Percentiles rank a stretch among this genome's conserved stretches.
phyloP scores from a whole-genome alignment of 2,113 vertebrate species.

The Leucoraja erinaceus region DNA sequence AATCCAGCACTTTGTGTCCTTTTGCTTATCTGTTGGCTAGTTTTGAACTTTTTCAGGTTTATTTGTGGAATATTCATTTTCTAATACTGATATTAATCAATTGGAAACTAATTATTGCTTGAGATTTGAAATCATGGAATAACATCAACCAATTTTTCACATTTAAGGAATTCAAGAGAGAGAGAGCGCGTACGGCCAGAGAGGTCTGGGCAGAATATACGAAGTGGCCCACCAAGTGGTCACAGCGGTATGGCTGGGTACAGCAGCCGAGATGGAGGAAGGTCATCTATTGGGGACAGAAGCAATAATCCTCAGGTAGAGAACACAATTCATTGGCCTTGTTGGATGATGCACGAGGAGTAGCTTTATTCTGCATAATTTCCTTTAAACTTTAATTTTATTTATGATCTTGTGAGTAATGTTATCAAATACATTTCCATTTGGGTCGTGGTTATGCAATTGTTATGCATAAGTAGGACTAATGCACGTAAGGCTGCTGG shows the following conservation, averaged over 20 bases:
- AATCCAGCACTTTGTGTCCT: background rate
- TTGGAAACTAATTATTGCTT: background rate
- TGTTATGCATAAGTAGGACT: background rate
- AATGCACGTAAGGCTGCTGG: too few species aligned
- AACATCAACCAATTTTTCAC: background rate
- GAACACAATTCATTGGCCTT: conserved; percentile 1
- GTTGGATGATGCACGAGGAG: background rate
- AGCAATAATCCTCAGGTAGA: conserved; percentile 52
- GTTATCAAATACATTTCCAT: background rate
- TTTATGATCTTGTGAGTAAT: background rate
- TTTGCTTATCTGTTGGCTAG: background rate
- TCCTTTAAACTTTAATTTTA: background rate
- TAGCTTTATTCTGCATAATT: background rate
- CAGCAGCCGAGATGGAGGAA: conserved; percentile 65
- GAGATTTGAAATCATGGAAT: background rate
- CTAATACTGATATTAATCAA: too few species aligned
- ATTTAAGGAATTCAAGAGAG: conserved; percentile 19
- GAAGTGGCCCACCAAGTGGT: conserved; percentile 67
- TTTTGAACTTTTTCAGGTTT: background rate
- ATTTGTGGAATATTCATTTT: background rate
- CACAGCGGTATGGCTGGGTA: conserved; percentile 69
- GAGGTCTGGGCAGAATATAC: conserved; percentile 65
- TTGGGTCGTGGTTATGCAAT: background rate
- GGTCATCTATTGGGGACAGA: conserved; percentile 67
- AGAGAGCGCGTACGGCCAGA: conserved; percentile 67